Conservation (phyloP, 2,888 invertebrate genomes). For the Apodemia mormo region DNA sequence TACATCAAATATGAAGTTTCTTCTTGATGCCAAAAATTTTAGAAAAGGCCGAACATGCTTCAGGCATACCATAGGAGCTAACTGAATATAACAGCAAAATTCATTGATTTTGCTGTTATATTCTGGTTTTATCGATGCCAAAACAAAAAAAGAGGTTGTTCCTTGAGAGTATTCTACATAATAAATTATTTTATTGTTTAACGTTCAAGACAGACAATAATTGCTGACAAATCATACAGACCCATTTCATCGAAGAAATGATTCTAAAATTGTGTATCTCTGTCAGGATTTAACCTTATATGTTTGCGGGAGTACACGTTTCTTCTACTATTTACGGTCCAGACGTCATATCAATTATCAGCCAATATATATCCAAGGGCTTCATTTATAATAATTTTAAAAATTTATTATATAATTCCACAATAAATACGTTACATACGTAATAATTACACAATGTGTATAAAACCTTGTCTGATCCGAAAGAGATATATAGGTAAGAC, state of each 20-base stretch:
- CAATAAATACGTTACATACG: too few relatives aligned
- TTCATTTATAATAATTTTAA: constrained; percentile 39
- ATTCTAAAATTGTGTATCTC: constrained; percentile 67
- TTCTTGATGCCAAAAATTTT: too few relatives aligned
- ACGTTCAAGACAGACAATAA: constrained; percentile 54
- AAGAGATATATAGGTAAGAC: too few relatives aligned
- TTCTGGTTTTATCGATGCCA: constrained; percentile 72
- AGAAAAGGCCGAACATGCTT: too few relatives aligned
- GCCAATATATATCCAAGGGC: constrained; percentile 58
- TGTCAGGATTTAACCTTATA: constrained; percentile 50
- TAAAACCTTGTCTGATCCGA: too few relatives aligned
- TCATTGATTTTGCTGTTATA: constrained; percentile 79
- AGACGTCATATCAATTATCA: constrained; percentile 74
- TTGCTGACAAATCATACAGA: constrained; percentile 84
- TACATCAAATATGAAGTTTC: too few relatives aligned
- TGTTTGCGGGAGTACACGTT: constrained; percentile 82
- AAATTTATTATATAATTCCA: too few relatives aligned
- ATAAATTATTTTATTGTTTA: constrained; percentile 69
- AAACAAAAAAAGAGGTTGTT: constrained; percentile 78
- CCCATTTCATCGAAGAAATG: constrained; percentile 87
- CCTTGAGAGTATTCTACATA: constrained; percentile 87
- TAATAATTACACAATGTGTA: too few relatives aligned
- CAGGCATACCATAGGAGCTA: constrained; percentile 73
- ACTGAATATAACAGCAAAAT: constrained; percentile 54
- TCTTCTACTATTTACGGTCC: constrained; percentile 75